Evolutionary conservation across 2,797 vertebrate species (phyloP), one percentile per base, ranked within the genome.

Genomic region (Linurgus olivaceus): DNA sequence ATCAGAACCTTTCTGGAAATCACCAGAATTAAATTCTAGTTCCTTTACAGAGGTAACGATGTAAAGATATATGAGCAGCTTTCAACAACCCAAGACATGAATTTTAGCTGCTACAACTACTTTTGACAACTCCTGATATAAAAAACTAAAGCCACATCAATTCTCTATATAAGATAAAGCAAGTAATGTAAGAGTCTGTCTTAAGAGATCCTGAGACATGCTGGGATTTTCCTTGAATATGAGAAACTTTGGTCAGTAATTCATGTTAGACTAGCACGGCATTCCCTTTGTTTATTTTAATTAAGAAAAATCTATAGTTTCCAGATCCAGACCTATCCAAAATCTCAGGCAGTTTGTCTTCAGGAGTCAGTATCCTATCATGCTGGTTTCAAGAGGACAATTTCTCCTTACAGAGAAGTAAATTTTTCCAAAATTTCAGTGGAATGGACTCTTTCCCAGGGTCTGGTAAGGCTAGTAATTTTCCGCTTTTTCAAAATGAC

Each of bases 281-380:
- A 82, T 86, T 75, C 28, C 16, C 31, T 75, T 73, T 87, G 51
- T 88, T 94, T 92, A 55, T 71, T 91, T 88, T 80, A 91, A 86
- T 79, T 42, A 86, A 47, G 57, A 76, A 77, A 88, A 88, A 77
- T 29, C 54, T 65, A 25, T 40, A 48, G 47, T 77, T 81, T 50
- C 23, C 63, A 75, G 66, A 80, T 72, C 51, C 24, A 83, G 73
- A 75, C 17, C 6, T 29, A 90, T 82, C 33, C 44, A 87, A 88
- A 42, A 57, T 67, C 37, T 59, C 31, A n/a, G 42, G 55, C 35
- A 61, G 25, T 86, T 72, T 93, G 45, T 71, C 81, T 74, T 83
- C 58, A 68, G 87, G 17, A 89, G 19, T 66, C 40, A 72, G 37
- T 29, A 77, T 65, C 35, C 58, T 44, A 58, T 31, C 1, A 5